Evolutionary conservation across 2,797 vertebrate species (phyloP), one percentile per base, ranked within the genome.

Genomic region (Acanthurus tractus): DNA sequence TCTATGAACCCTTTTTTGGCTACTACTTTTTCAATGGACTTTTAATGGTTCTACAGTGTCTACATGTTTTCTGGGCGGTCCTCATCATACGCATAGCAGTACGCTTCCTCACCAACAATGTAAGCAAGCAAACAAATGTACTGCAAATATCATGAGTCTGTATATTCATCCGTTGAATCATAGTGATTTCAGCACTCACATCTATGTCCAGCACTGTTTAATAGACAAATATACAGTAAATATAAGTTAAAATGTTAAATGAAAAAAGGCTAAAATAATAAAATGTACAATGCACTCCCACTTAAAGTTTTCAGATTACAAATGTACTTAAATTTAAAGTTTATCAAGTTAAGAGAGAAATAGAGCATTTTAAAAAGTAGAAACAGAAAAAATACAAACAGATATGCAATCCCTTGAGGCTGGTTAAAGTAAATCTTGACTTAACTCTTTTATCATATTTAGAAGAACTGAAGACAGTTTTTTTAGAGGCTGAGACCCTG

Each of bases 11-110:
- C 0, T 99, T 99, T 89, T 99, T 99, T 0, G 97, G 97, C 3
- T 99, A 99, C 74, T 99, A 98, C 91, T 99, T 99, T 90, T 98
- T 99, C 91, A 99, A 99, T 2, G 90, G 90, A 65, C 97, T 99
- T 89, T 91, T 99, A 93, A 94, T 95, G 64, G 86, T 95, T 68
- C 95, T 99, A 17, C 98, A 98, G 90, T 93, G 92, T 76, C 95
- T 99, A 66, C 98, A 99, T 68, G 58, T 98, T 88, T 99, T 99
- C 94, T 99, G 98, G 98, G 97, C 97, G 11, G 91, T 94, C 74
- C 96, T 99, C 90, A 99, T 99, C 82, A 89, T 99, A 76, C 96
- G 96, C 54, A 97, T 99, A 91, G 97, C 97, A 55, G 81, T 97
- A 72, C 96, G 97, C 87, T 99, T 99, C 94, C 91, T 99, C 91